These are phyloP conservation scores for Trachymyrmex cornetzi DNA, from an alignment of 1,140 invertebrate species.

Conservation along the genomic window DNA sequence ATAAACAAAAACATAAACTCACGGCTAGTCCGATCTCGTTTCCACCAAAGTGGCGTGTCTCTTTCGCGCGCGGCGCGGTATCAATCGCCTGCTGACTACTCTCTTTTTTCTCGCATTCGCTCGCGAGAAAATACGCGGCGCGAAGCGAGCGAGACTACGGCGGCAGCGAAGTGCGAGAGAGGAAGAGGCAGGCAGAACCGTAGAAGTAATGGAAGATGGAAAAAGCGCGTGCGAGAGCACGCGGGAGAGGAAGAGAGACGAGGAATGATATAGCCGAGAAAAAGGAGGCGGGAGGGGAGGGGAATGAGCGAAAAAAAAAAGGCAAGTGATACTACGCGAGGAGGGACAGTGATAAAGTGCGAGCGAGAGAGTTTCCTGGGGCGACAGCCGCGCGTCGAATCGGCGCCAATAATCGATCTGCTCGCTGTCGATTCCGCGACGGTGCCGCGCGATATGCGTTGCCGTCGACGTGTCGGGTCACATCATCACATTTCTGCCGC, in stretches of 20 bases:
- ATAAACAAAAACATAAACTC: conserved; percentile 75
- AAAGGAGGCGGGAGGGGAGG: neutral
- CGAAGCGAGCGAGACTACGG: conserved; percentile 43
- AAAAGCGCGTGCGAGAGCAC: neutral
- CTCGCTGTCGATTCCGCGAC: conserved; percentile 52
- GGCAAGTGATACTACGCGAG: conserved; percentile 53
- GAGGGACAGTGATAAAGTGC: conserved; percentile 65
- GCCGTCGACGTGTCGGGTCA: neutral
- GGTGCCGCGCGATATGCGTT: neutral
- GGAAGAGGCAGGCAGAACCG: neutral
- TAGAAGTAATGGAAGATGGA: neutral
- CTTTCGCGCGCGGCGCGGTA: conserved; percentile 30
- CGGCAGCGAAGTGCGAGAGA: neutral
- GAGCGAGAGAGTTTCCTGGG: conserved; percentile 57
- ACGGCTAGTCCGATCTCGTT: conserved; percentile 58
- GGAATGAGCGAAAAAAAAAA: conserved; percentile 27
- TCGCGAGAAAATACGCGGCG: conserved; percentile 39
- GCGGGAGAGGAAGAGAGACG: neutral
- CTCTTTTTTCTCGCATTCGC: conserved; percentile 33
- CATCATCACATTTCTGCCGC: neutral
- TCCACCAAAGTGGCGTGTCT: conserved; percentile 18
- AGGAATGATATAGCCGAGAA: neutral
- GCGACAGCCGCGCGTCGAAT: neutral
- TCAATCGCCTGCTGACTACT: conserved; percentile 65
- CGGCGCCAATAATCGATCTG: conserved; percentile 30